These are phyloP conservation scores for Martes martes DNA, from an alignment of 2,113 vertebrate genomes.

Conservation along the genomic window DNA sequence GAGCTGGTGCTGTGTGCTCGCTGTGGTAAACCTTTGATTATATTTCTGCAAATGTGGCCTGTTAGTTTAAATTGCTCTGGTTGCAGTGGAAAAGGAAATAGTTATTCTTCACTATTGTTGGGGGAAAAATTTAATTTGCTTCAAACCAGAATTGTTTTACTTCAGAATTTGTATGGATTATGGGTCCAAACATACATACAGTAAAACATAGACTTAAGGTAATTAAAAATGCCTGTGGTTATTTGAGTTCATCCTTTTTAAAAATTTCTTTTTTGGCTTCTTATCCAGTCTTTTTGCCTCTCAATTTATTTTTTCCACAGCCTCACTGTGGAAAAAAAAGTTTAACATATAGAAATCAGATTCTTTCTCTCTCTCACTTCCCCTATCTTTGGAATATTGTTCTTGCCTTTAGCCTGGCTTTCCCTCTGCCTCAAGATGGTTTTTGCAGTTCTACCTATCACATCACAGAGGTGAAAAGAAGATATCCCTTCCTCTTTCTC, in stretches of 20 bases:
- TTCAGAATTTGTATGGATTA: constrained; percentile 52
- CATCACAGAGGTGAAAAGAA: neutral
- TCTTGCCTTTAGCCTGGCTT: neutral
- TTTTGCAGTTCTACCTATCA: neutral
- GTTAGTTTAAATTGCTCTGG: constrained; percentile 53
- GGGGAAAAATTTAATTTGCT: constrained; percentile 72
- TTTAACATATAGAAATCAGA: neutral
- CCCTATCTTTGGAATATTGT: neutral
- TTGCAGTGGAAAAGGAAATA: constrained; percentile 63
- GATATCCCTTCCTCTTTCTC: neutral
- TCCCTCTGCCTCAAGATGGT: neutral
- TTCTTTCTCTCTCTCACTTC: neutral
- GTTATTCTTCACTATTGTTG: constrained; percentile 58
- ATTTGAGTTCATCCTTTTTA: constrained; percentile 46
- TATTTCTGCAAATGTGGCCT: constrained; percentile 45
- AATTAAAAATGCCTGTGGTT: constrained; percentile 67
- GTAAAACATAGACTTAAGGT: constrained; percentile 57
- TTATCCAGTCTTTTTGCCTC: constrained; percentile 10
- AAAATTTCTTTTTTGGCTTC: neutral
- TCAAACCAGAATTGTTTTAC: constrained; percentile 66
- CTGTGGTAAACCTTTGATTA: constrained; percentile 49
- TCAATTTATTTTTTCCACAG: neutral
- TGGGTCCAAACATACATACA: constrained; percentile 56
- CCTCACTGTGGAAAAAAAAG: neutral
- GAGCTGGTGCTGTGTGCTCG: neutral